These are phyloP conservation scores for Sphaeridia pumilis DNA, from an alignment of 2,888 invertebrate species.

Conservation along the genomic window DNA sequence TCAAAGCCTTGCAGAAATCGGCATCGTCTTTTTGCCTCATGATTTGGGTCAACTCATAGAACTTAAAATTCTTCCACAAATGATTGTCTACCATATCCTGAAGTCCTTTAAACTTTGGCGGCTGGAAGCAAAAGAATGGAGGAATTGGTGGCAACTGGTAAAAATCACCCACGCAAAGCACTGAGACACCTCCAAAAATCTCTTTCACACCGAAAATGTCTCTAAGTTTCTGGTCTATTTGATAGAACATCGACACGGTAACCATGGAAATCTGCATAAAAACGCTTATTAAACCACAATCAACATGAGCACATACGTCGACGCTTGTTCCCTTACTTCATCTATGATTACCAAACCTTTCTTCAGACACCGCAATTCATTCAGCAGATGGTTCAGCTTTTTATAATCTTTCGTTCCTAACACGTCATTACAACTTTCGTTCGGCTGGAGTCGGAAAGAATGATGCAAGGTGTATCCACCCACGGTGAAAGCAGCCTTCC, in stretches of 20 bases:
- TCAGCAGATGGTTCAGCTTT: slow-evolving; percentile 2
- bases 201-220: slow-evolving; percentile 10
- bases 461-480: slow-evolving; percentile 35
- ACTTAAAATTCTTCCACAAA: slow-evolving; percentile 14
- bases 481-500: slow-evolving; percentile 35
- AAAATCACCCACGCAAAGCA: slow-evolving; percentile 20
- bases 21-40: slow-evolving; percentile 26
- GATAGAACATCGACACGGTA: not conserved
- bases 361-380: not conserved
- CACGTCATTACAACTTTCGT: slow-evolving; percentile 2
- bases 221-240: slow-evolving; percentile 11
- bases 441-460: slow-evolving; percentile 23
- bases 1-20: slow-evolving; percentile 19
- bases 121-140: slow-evolving; percentile 11
- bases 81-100: slow-evolving; percentile 2
- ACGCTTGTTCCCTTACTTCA: too few species aligned
- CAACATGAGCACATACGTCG: too few species aligned
- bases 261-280: slow-evolving; percentile 23
- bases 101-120: not conserved
- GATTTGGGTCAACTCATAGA: slow-evolving; percentile 19
- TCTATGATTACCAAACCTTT: slow-evolving; percentile 20
- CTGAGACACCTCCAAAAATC: slow-evolving; percentile 8
- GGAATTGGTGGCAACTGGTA: slow-evolving; percentile 25
- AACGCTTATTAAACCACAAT: too few species aligned
- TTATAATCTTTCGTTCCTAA: not conserved